A percentile compares a stretch with the other conserved stretches of the same genome.
phyloP scores from a whole-genome alignment of 2,797 vertebrate genomes.

The Cottoperca gobio region DNA sequence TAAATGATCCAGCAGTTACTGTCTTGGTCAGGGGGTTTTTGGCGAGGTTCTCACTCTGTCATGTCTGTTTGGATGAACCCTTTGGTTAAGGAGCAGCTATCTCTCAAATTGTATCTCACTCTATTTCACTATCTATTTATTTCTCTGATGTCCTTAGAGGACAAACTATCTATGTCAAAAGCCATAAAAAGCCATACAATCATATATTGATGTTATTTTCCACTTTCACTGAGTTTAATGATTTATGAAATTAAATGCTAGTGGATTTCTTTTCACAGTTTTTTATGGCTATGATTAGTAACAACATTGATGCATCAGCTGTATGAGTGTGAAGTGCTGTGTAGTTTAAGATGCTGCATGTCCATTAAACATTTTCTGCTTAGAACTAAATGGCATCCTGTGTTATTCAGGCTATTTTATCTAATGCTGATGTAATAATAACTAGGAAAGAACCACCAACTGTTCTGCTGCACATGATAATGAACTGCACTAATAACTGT shows the following conservation, averaged over 20 bases:
- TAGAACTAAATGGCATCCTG: neutral
- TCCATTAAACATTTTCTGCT: neutral
- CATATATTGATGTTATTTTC: no score
- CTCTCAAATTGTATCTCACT: neutral
- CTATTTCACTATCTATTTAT: neutral
- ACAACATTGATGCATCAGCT: no score
- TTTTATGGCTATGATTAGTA: no score
- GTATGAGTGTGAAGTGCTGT: neutral
- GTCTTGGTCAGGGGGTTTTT: neutral
- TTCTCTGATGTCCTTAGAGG: no score
- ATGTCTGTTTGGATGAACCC: neutral
- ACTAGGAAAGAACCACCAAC: neutral
- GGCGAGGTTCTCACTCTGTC: neutral
- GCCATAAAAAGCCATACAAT: no score
- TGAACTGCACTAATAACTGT: slow-evolving; percentile 3
- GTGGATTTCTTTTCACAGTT: no score
- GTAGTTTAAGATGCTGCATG: neutral
- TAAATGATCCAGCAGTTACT: slow-evolving; percentile 13
- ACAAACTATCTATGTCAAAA: no score
- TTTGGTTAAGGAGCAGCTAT: neutral
- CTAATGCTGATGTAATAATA: neutral
- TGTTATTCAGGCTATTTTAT: neutral
- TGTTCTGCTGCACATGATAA: neutral
- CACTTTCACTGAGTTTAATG: no score
- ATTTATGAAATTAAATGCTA: no score